Conservation (phyloP, 2,888 invertebrate genomes). For the Himalopsyche japonica region DNA sequence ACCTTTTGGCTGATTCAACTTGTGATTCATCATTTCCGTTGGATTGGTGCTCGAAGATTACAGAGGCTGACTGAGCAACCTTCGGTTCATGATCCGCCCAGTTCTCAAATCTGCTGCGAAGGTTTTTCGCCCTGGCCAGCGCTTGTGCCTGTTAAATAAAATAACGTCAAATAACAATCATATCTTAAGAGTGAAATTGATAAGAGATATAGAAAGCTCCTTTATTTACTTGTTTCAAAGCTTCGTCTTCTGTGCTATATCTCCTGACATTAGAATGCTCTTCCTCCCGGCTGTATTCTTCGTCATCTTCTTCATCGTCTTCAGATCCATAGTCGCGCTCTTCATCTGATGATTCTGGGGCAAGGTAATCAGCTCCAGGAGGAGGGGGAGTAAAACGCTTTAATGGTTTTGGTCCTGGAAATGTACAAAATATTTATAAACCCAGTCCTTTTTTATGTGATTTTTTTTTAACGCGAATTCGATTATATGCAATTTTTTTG, state of each 20-base stretch:
- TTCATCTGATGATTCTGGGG: slow-evolving; percentile 54
- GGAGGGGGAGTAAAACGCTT: slow-evolving; percentile 91
- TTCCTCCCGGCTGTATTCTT: slow-evolving; percentile 62
- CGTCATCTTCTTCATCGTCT: slow-evolving; percentile 48
- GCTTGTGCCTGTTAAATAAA: slow-evolving; percentile 65
- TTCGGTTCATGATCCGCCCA: slow-evolving; percentile 72
- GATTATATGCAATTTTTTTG: too few species aligned
- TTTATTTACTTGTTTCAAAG: slow-evolving; percentile 64
- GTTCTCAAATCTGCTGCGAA: slow-evolving; percentile 86
- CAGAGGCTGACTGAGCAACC: slow-evolving; percentile 51
- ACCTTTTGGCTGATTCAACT: slow-evolving; percentile 85
- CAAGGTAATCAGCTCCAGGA: slow-evolving; percentile 64
- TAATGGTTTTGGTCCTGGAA: slow-evolving; percentile 74
- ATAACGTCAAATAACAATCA: neutral
- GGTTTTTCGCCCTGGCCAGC: slow-evolving; percentile 79
- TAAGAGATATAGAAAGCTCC: neutral
- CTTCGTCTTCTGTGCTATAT: slow-evolving; percentile 65
- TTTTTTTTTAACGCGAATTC: too few species aligned
- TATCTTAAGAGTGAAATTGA: too few species aligned
- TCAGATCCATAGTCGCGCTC: slow-evolving; percentile 43
- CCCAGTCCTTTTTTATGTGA: too few species aligned
- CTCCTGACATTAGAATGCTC: slow-evolving; percentile 55
- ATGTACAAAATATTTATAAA: neutral
- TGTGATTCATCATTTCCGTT: slow-evolving; percentile 72
- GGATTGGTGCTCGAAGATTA: slow-evolving; percentile 51